phyloP scores from a whole-genome alignment of 1,140 invertebrate species.

The Tyrophagus putrescentiae region DNA sequence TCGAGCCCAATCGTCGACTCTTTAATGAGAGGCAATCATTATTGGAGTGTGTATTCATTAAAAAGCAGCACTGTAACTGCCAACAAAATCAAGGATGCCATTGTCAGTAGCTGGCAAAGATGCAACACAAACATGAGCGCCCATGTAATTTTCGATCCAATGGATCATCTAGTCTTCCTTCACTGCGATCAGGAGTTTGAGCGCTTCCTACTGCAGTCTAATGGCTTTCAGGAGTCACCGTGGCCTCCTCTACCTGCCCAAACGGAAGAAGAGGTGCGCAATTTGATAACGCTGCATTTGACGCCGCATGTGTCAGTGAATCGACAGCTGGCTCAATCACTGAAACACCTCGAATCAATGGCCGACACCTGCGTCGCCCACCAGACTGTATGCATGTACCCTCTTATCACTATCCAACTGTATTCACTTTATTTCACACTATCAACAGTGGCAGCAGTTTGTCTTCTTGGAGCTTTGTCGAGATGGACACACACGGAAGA shows the following conservation, averaged over 20 bases:
- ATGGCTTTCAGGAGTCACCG: neutral
- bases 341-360: neutral
- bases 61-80: too few species aligned
- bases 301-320: slow-evolving; percentile 1
- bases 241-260: neutral
- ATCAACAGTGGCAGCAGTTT: slow-evolving; percentile 3
- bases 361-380: neutral
- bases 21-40: too few species aligned
- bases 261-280: neutral
- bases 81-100: too few species aligned
- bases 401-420: neutral
- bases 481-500: neutral
- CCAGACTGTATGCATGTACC: neutral
- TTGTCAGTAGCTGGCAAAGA: too few species aligned
- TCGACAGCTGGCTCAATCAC: neutral
- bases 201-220: neutral
- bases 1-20: too few species aligned
- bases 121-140: neutral
- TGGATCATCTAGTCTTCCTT: neutral
- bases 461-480: neutral
- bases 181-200: neutral
- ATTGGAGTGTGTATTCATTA: too few species aligned
- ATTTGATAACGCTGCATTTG: neutral
- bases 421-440: neutral
- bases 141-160: neutral